A percentile compares a stretch with the other conserved stretches of the same genome.
These are phyloP conservation scores for Hydropotes inermis DNA, from an alignment of 2,113 vertebrate species.

Conservation along the genomic window DNA sequence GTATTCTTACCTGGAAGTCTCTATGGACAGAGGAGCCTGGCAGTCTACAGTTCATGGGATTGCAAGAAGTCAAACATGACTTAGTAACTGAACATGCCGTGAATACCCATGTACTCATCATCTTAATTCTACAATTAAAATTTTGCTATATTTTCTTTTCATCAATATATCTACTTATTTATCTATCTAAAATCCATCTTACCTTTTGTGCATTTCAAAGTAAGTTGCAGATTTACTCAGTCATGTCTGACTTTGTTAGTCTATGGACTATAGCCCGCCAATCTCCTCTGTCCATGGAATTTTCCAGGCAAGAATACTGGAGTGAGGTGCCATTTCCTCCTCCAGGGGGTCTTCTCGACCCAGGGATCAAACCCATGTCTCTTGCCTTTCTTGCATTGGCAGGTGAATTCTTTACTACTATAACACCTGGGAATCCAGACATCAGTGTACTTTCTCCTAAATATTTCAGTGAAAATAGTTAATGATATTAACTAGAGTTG, in stretches of 20 bases:
- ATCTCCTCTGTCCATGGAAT: not conserved
- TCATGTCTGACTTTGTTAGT: not conserved
- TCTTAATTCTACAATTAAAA: not conserved
- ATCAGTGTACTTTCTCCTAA: not conserved
- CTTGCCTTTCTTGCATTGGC: not conserved
- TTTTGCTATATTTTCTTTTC: not conserved
- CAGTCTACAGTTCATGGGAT: not conserved
- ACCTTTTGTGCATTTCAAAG: not conserved
- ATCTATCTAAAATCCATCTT: not conserved
- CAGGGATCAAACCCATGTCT: not conserved
- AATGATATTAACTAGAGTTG: not conserved
- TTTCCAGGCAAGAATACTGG: not conserved
- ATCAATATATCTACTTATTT: not conserved
- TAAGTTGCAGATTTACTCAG: not conserved
- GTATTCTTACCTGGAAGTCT: not conserved
- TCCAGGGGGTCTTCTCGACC: not conserved
- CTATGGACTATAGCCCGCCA: not conserved
- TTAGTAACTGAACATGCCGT: not conserved
- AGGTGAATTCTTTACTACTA: not conserved
- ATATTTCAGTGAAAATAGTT: not conserved
- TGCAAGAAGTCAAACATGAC: not conserved
- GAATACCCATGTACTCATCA: not conserved
- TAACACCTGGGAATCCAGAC: not conserved
- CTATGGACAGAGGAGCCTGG: not conserved
- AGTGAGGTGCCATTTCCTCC: not conserved